These are phyloP conservation scores for Cyprinella venusta DNA, from an alignment of 2,797 vertebrate genomes.

Conservation along the genomic window DNA sequence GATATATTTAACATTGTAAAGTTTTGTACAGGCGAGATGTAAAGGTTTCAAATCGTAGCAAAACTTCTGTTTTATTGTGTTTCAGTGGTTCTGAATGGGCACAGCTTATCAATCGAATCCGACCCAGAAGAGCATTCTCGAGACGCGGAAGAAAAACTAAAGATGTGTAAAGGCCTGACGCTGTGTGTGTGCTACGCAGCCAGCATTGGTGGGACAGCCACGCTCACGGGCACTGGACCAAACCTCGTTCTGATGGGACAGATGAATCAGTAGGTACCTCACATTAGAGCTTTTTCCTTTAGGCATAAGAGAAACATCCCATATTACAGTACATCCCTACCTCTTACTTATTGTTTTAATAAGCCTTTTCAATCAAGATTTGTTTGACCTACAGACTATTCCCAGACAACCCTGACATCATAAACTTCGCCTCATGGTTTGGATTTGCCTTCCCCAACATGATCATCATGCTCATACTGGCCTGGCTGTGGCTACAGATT, in stretches of 20 bases:
- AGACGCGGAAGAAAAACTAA: constrained; percentile 64
- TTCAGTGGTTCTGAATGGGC: constrained; percentile 49
- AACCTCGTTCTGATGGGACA: constrained; percentile 92
- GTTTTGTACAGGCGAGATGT: neutral
- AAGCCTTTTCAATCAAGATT: constrained; percentile 21
- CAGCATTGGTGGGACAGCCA: constrained; percentile 94
- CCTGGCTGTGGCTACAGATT: constrained; percentile 92
- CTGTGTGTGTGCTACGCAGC: constrained; percentile 91
- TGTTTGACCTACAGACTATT: constrained; percentile 80
- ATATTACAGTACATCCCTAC: too few relatives aligned
- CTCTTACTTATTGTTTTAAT: neutral
- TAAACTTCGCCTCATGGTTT: constrained; percentile 97
- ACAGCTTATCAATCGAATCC: constrained; percentile 54
- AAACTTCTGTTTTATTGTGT: neutral
- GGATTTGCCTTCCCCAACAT: constrained; percentile 93
- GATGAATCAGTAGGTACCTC: constrained; percentile 85
- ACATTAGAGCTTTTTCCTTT: neutral
- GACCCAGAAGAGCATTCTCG: constrained; percentile 54
- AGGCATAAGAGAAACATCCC: neutral
- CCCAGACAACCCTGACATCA: constrained; percentile 82
- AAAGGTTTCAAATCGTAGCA: neutral
- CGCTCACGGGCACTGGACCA: constrained; percentile 91
- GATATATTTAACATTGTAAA: neutral
- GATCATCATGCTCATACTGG: constrained; percentile 85
- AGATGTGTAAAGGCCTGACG: constrained; percentile 84